phyloP scores from a whole-genome alignment of 2,797 vertebrate species.

The Crocidura indochinensis region DNA sequence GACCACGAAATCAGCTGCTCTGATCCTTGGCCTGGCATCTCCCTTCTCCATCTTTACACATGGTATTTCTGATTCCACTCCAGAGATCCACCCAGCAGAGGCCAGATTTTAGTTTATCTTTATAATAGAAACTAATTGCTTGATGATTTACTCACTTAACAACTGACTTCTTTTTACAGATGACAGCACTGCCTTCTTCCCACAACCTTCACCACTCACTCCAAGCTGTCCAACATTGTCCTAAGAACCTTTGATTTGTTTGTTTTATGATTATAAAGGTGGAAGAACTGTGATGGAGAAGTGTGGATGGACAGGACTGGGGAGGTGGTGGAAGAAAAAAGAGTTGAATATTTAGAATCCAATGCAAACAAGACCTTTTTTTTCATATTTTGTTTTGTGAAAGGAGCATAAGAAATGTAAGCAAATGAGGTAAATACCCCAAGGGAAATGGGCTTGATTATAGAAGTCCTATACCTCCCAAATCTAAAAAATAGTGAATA shows the following conservation, averaged over 20 bases:
- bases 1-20: background rate
- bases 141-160: slow-evolving; percentile 56
- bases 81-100: slow-evolving; percentile 20
- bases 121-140: slow-evolving; percentile 37
- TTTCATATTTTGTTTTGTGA: slow-evolving; percentile 71
- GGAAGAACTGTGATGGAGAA: background rate
- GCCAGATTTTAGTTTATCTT: slow-evolving; percentile 58
- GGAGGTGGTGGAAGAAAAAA: background rate
- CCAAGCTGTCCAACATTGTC: slow-evolving; percentile 19
- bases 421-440: slow-evolving; percentile 67
- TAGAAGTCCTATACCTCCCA: slow-evolving; percentile 76
- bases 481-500: slow-evolving; percentile 85
- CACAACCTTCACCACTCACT: background rate
- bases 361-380: slow-evolving; percentile 42
- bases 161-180: slow-evolving; percentile 54
- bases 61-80: slow-evolving; percentile 19
- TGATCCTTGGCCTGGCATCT: background rate
- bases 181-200: background rate
- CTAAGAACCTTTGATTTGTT: slow-evolving; percentile 58
- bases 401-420: slow-evolving; percentile 72
- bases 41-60: background rate
- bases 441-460: slow-evolving; percentile 85
- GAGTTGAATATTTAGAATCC: background rate
- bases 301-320: background rate
- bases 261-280: slow-evolving; percentile 19